These are phyloP conservation scores for Merluccius polli DNA, from an alignment of 2,797 vertebrate genomes.

Conservation along the genomic window DNA sequence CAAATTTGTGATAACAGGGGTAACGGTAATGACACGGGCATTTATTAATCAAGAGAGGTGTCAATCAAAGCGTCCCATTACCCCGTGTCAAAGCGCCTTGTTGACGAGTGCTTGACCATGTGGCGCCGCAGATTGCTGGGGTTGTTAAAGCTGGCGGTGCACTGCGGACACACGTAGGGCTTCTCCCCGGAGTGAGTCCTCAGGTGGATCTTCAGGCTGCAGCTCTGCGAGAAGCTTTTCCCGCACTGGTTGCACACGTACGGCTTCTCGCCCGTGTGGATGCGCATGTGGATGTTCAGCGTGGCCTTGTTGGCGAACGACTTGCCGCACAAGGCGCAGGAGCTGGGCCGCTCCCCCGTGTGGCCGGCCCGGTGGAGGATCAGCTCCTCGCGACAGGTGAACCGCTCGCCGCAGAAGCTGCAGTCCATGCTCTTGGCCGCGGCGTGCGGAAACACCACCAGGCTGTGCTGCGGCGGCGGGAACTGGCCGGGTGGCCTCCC, in stretches of 20 bases:
- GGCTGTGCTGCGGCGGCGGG: constrained; percentile 38
- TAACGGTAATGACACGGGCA: too few species aligned
- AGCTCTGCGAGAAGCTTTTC: constrained; percentile 70
- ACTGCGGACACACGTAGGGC: constrained; percentile 62
- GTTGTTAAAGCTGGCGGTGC: constrained; percentile 62
- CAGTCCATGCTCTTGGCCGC: constrained; percentile 56
- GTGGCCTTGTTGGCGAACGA: constrained; percentile 65
- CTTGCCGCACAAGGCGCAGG: constrained; percentile 58
- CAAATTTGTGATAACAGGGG: too few species aligned
- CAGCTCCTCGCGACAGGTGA: constrained; percentile 55
- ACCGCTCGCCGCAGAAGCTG: constrained; percentile 56
- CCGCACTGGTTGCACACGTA: constrained; percentile 58
- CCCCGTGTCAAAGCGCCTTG: too few species aligned
- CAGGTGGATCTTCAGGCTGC: constrained; percentile 71
- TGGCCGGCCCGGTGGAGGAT: constrained; percentile 56
- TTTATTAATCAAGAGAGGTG: too few species aligned
- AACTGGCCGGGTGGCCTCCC: constrained; percentile 45
- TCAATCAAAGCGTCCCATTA: too few species aligned
- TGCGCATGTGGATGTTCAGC: constrained; percentile 33
- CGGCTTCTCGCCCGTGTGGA: neutral
- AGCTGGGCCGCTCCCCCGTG: constrained; percentile 54
- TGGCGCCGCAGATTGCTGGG: constrained; percentile 71
- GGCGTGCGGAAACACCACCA: constrained; percentile 2
- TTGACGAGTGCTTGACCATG: constrained; percentile 68
- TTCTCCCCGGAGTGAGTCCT: constrained; percentile 73